Base-by-base conservation (phyloP, 2,797 vertebrate genomes). In the Moxostoma hubbsi region DNA sequence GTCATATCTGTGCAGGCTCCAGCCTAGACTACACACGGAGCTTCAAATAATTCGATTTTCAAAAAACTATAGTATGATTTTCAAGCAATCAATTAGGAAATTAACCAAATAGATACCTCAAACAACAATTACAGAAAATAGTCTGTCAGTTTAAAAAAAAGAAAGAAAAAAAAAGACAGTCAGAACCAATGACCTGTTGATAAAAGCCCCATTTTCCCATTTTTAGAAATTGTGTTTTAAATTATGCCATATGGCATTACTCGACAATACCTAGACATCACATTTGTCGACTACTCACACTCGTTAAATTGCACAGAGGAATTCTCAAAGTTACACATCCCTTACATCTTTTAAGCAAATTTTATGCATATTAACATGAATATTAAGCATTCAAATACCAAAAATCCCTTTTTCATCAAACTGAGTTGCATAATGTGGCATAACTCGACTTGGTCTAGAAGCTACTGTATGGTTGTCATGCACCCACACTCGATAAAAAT, bases 1-100 rank as follows among this genome's bases (percentile, higher is more conserved):
- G 83, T 91, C 91, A 88, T 84, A 81, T 78, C 84, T 80, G 82
- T 87, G 73, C 86, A 83, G 47, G 80, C 62, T 51, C 47, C 71
- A 62, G 71, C 58, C 71, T 53, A 5, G 5, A 15, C 53, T 55
- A 50, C 53, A 80, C 70, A 66, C 12, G 36, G 5, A 70, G 18
- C 18, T 1, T 43, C 11, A 69, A 43, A 9, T 12, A 12, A 12
- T 51, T 9, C 1, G 7, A 65, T 66, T 50, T 67, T 2, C 7
- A n/a, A 8, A 36, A 55, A 51, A 13, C 6, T 6, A 3, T 11
- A 49, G 15, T 47, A 10, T 6, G 51, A 45, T 64, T 16, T 18
- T 9, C 5, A 16, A 51, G 45, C 45, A n/a, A 59, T 51, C 24
- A 73, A 57, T 51, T 1, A 43, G 54, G 11, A 57, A 65, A 45